Evolutionary conservation across 2,113 vertebrate species (phyloP).

Genomic region (Hydropotes inermis): DNA sequence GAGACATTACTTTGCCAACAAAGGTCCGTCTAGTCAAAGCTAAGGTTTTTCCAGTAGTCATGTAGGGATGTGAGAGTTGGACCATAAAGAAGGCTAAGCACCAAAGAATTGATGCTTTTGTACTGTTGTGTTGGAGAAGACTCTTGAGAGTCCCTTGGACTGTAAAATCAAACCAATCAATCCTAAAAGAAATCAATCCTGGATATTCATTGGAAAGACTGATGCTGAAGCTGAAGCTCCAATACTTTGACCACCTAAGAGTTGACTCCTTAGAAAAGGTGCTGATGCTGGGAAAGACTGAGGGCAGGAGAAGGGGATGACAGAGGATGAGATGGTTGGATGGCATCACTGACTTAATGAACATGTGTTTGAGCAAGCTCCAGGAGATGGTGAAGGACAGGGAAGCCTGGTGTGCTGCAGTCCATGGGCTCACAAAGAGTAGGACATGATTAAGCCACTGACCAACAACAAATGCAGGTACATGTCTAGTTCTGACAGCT

Average conservation of each 20-base stretch:
- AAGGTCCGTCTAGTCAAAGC: neutral
- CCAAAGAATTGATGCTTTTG: neutral
- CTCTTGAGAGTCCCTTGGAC: neutral
- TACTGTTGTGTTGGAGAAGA: neutral
- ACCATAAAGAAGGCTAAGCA: neutral
- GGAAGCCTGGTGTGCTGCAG: neutral
- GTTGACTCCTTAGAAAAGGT: neutral
- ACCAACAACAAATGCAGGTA: neutral
- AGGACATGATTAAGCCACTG: fast-evolving
- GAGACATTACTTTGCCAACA: neutral
- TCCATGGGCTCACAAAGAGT: neutral
- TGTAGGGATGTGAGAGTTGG: neutral
- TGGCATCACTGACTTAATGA: neutral
- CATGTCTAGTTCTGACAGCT: neutral
- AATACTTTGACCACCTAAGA: neutral
- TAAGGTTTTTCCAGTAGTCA: neutral
- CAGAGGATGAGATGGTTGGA: neutral
- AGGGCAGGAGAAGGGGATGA: neutral
- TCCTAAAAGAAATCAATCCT: neutral
- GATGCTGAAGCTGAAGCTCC: neutral
- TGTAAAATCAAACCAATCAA: neutral
- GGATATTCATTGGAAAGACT: neutral
- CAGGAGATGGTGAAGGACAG: neutral
- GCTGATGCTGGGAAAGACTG: neutral
- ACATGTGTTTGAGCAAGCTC: neutral